A percentile compares a stretch with the other conserved stretches of the same genome.
Conservation (phyloP, 2,797 vertebrate genomes). For the Cyclopterus lumpus region DNA sequence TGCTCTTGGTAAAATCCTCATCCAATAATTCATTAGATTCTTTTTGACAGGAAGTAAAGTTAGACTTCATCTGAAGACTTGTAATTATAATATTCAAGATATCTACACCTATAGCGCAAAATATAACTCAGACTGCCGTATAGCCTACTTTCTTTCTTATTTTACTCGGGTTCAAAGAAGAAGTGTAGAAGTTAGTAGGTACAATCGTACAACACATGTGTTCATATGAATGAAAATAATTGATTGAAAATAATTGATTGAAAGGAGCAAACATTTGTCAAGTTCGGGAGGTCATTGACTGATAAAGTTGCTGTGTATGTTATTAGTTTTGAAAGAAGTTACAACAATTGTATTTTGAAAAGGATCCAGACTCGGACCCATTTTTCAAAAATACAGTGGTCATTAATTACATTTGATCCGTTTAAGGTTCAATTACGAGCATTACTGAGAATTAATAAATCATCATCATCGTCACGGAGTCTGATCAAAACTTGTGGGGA, state of each 20-base stretch:
- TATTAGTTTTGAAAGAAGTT: slow-evolving; percentile 35
- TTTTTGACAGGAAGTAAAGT: slow-evolving; percentile 80
- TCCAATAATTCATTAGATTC: slow-evolving; percentile 78
- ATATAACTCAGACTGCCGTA: slow-evolving; percentile 47
- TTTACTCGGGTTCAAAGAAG: slow-evolving; percentile 28
- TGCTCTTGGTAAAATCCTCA: slow-evolving; percentile 76
- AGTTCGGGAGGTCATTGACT: slow-evolving; percentile 49
- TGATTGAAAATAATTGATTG: slow-evolving; percentile 74
- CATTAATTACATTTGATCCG: slow-evolving; percentile 32
- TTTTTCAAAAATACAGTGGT: neutral
- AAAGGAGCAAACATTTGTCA: slow-evolving; percentile 37
- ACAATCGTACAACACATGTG: slow-evolving; percentile 46
- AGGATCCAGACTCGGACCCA: neutral
- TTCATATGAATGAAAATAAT: slow-evolving; percentile 62
- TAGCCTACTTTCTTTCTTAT: slow-evolving; percentile 46
- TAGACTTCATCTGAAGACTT: slow-evolving; percentile 76
- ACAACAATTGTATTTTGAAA: slow-evolving; percentile 6
- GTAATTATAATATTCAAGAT: slow-evolving; percentile 78
- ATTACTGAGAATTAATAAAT: slow-evolving; percentile 65
- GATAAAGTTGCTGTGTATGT: slow-evolving; percentile 52
- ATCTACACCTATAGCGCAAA: slow-evolving; percentile 75
- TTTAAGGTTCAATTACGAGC: slow-evolving; percentile 39
- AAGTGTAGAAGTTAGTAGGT: slow-evolving; percentile 52
- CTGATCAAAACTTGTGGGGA: slow-evolving; percentile 65
- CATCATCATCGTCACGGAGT: slow-evolving; percentile 40